Percentiles rank a stretch among this genome's conserved stretches.
These are phyloP conservation scores for Drosophila littoralis DNA, from an alignment of 1,140 invertebrate species.

Conservation along the genomic window DNA sequence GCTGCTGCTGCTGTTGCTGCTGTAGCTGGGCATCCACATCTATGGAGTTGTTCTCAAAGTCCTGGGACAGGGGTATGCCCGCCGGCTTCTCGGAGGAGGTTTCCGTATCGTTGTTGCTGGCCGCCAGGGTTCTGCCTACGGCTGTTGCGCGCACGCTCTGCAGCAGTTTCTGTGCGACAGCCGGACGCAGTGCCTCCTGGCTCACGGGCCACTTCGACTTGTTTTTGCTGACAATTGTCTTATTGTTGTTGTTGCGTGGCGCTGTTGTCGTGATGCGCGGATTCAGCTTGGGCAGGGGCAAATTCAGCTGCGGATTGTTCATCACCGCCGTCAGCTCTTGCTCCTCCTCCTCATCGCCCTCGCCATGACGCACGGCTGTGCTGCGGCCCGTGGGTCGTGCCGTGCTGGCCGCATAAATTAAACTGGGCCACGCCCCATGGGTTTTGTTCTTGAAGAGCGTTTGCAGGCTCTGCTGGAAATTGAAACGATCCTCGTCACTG, in stretches of 20 bases:
- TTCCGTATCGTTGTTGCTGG: conserved; percentile 31
- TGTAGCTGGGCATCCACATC: conserved; percentile 72
- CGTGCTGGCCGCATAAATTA: conserved; percentile 55
- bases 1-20: conserved; percentile 20
- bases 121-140: not conserved
- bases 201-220: conserved; percentile 74
- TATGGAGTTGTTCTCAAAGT: conserved; percentile 83
- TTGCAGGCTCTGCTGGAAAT: conserved; percentile 65
- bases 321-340: conserved; percentile 74
- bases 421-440: conserved; percentile 45
- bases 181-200: conserved; percentile 63
- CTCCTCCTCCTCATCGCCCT: conserved; percentile 46
- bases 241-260: conserved; percentile 56
- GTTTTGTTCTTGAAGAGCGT: conserved; percentile 70
- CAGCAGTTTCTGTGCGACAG: conserved; percentile 47
- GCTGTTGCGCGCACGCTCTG: conserved; percentile 24
- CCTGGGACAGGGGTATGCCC: conserved; percentile 61
- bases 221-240: conserved; percentile 74
- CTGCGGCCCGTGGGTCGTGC: conserved; percentile 37
- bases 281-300: conserved; percentile 44
- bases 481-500: conserved; percentile 70
- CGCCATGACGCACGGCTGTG: not conserved
- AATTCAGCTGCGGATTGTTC: conserved; percentile 68
- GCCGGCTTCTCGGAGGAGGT: conserved; percentile 68
- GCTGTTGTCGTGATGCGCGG: conserved; percentile 64